Evolutionary conservation across 1,140 invertebrate species (phyloP), one percentile per base, ranked within the genome.

Genomic region (Halictus rubicundus): DNA sequence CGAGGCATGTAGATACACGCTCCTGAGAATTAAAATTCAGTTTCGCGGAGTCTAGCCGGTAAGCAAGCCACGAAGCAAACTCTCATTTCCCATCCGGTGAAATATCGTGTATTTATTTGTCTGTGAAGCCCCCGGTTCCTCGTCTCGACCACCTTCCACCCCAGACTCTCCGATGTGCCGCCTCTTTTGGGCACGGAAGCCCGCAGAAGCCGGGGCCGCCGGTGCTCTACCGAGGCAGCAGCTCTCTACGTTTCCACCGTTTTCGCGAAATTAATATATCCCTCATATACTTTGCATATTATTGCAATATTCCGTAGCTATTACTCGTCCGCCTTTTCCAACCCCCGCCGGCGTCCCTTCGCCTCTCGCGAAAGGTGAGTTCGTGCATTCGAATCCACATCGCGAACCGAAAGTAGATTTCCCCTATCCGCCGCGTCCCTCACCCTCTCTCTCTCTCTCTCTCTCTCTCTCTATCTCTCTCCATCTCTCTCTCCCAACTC

Each of bases 201-300:
- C 88, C 80, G 80, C 87, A 84, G 86, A 89, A 89, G 88, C 87
- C 83, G 79, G 80, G 65, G 83, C 84, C 10, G 42, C 42, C 42
- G 42, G 42, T 84, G 87, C 83, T 87, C 65, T 49, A 54, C 71
- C 80, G 70, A 61, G 79, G 72, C 88, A 81, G 82, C 86, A 88
- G 83, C 89, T 91, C 91, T 92, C 90, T 90, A 89, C 88, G 84
- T 91, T 93, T 90, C 88, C 82, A 86, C 89, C 91, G 89, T 92
- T 93, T 92, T 92, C 92, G 88, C 88, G 90, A 92, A 93, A 93
- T 93, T 93, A 93, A 93, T 93, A 93, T 93, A 92, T 92, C 91
- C 91, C 92, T 93, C 91, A 92, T 93, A 92, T 92, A 93, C 91
- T 93, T 93, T 92, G 91, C 91, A 91, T 92, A 92, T 93, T 92